Percentiles rank a stretch among this genome's conserved stretches.
These are phyloP conservation scores for Pocillopora verrucosa DNA, from an alignment of 64 coral and sea anemone genomes.

Conservation along the genomic window DNA sequence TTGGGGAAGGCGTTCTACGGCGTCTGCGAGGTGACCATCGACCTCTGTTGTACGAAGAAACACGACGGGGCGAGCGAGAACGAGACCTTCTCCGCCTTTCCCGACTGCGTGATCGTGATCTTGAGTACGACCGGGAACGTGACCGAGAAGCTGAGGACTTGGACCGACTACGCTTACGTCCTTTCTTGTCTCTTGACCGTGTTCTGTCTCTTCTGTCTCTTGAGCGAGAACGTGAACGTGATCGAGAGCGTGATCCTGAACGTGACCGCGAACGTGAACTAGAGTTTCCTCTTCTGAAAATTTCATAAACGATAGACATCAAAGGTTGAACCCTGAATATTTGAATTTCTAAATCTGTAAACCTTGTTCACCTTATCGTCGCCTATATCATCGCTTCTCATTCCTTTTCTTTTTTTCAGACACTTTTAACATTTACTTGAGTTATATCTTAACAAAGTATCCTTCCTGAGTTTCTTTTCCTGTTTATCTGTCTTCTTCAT, in stretches of 20 bases:
- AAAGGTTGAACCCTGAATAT: background rate
- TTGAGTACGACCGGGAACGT: slow-evolving; percentile 68
- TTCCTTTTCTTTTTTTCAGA: no score
- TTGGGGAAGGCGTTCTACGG: slow-evolving; percentile 36
- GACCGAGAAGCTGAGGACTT: slow-evolving; percentile 47
- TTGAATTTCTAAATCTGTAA: no score
- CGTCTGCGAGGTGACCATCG: slow-evolving; percentile 67
- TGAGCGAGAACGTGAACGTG: slow-evolving; percentile 68
- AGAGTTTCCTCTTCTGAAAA: slow-evolving; percentile 59
- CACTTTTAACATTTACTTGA: no score
- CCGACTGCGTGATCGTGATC: slow-evolving; percentile 66
- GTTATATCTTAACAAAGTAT: no score
- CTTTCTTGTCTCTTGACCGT: slow-evolving; percentile 35
- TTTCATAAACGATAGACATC: background rate
- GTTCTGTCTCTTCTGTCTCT: slow-evolving; percentile 25
- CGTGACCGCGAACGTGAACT: slow-evolving; percentile 68
- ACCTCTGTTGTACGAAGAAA: slow-evolving; percentile 73
- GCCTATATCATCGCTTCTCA: no score
- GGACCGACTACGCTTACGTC: slow-evolving; percentile 36
- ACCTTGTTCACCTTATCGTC: no score
- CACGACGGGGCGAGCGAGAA: slow-evolving; percentile 79
- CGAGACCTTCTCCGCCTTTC: slow-evolving; percentile 71
- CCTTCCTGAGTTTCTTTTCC: no score
- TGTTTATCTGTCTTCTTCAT: no score
- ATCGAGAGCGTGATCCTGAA: slow-evolving; percentile 62